Base-by-base conservation (phyloP, 2,888 invertebrate genomes). In the Tuta absoluta region DNA sequence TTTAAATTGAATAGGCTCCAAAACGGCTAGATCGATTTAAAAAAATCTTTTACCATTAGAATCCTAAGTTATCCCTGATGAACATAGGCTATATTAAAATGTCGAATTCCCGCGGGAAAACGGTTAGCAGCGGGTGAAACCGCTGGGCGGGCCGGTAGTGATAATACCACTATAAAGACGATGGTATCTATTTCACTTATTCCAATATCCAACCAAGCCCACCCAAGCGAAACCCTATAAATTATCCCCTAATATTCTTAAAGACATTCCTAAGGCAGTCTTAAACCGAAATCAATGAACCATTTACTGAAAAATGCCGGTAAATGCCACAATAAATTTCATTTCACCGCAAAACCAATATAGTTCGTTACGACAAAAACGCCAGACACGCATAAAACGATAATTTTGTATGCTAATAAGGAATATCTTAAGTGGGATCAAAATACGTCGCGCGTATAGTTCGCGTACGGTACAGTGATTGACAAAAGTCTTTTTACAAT, bases 381-480 rank as follows among this genome's bases (percentile, higher is more conserved):
- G 70, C 74, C 68, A 66, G 64, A 71, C 75, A 74, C 71, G 77
- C 74, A 71, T 70, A 72, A 75, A 80, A 84, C 76, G 78, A 78
- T 81, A 83, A 85, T 87, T 89, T 85, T 78, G 72, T 87, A 89
- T 89, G 87, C 82, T 84, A 89, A 89, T 87, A 78, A 72, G 65
- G 74, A 74, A 83, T 87, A 89, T 89, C 89, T 87, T 84, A 87
- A 89, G 87, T 85, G 80, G 80, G 84, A 89, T 89, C 89, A 72
- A 82, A 85, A 83, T 81, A 77, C 74, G 73, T 71, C 72, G 69
- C 69, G 74, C 74, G 74, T 67, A 68, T 28, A 10, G 69, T 74
- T 68, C 71, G 78, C 72, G 77, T 81, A 80, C 78, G 66, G 73
- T 79, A 77, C 68, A 69, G 68, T 73, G 62, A 63, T 0, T 4